Evolutionary conservation across 2,888 invertebrate genomes (phyloP), one percentile per base, ranked within the genome.

Genomic region (Spilarctia lutea): DNA sequence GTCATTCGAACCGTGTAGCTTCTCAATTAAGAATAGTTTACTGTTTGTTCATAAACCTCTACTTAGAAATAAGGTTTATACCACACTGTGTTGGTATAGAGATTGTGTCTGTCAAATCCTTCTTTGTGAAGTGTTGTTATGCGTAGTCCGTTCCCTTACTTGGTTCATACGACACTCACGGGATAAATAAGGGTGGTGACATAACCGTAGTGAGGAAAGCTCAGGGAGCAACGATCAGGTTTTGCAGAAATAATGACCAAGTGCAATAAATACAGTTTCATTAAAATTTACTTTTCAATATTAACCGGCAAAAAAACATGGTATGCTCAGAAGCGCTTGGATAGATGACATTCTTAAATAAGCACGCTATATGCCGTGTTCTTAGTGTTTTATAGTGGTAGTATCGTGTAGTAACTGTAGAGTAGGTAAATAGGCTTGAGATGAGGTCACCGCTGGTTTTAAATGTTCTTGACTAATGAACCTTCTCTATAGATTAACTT

Each of bases 301-400:
- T 30, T 60, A 60, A 60, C 60, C 27, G 3, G 27, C 60, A 27
- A 63, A 63, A 16, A 63, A 63, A 63, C 60, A 30, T 3, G 63
- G 63, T 63, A 63, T 63, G 30, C 30, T 8, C 30, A 63, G 27
- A 63, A 63, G 30, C 63, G 63, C 30, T 63, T 63, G 30, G 30
- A 30, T 16, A 63, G 30, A 63, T 30, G 63, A 63, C 63, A 63
- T 63, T 63, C 63, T 63, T 63, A 63, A 63, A 60, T 27, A 60
- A 60, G 60, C 63, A 63, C 63, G 63, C 27, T 63, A 63, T 63
- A 30, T 30, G 27, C 18, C 63, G 63, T 63, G 63, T 63, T 63
- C 4, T 60, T 60, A 27, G 60, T 60, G 7, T 63, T 30, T 63
- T 30, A 18, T 63, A 27, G 60, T 60, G 16, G 60, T 24, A 18